Conservation (phyloP, 2,797 vertebrate species). For the Furcifer pardalis region DNA sequence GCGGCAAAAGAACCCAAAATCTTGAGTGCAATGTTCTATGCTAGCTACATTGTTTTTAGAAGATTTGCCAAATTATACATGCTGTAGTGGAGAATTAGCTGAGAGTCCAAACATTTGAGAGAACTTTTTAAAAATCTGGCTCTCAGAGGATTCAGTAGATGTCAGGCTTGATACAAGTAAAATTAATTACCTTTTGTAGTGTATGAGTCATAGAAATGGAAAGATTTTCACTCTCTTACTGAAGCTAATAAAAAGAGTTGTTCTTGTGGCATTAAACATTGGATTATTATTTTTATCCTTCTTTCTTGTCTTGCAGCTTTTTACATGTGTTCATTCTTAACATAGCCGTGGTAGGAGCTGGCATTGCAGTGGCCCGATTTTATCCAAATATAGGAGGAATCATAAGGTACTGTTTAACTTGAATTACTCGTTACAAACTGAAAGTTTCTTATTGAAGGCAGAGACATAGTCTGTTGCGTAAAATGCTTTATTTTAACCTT, state of each 20-base stretch:
- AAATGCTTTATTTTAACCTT: neutral
- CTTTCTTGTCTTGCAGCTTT: slow-evolving; percentile 74
- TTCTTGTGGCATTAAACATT: slow-evolving; percentile 19
- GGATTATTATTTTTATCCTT: slow-evolving; percentile 35
- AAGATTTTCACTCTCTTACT: slow-evolving; percentile 26
- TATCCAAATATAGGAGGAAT: slow-evolving; percentile 96
- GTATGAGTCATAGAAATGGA: slow-evolving; percentile 38
- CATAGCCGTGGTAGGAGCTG: slow-evolving; percentile 83
- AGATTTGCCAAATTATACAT: slow-evolving; percentile 42
- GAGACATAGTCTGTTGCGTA: neutral
- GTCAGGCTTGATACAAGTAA: slow-evolving; percentile 31
- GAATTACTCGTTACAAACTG: neutral
- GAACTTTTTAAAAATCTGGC: slow-evolving; percentile 32
- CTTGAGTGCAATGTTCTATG: neutral
- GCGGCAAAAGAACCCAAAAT: slow-evolving; percentile 39
- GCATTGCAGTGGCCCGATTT: slow-evolving; percentile 89
- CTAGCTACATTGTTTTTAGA: slow-evolving; percentile 6
- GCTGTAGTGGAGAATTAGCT: slow-evolving; percentile 41
- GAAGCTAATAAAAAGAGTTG: slow-evolving; percentile 32
- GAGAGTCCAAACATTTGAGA: slow-evolving; percentile 45
- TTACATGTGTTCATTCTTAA: slow-evolving; percentile 88
- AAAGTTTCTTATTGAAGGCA: slow-evolving; percentile 4
- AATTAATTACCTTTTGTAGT: slow-evolving; percentile 48
- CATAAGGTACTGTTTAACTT: slow-evolving; percentile 81
- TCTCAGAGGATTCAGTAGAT: slow-evolving; percentile 38